Conservation (phyloP, 2,113 vertebrate species). For the Catagonus wagneri region DNA sequence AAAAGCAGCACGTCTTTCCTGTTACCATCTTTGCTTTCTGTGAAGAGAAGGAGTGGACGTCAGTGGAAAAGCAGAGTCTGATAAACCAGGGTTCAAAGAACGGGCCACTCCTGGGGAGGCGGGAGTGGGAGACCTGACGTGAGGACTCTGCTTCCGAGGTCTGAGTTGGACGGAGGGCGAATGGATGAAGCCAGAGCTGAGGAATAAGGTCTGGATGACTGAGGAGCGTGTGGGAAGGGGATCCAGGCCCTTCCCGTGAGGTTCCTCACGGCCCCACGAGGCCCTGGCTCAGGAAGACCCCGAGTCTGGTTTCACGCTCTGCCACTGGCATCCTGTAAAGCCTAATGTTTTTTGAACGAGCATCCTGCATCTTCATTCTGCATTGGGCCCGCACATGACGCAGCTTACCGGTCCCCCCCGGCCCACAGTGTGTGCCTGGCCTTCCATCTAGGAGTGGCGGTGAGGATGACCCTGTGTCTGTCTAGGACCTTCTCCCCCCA, state of each 20-base stretch:
- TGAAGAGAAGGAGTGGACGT: background rate
- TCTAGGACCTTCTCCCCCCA: background rate
- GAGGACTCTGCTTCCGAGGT: background rate
- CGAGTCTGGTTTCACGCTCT: background rate
- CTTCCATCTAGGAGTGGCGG: background rate
- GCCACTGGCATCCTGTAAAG: background rate
- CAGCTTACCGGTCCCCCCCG: background rate
- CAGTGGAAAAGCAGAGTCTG: background rate
- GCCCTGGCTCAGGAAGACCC: background rate
- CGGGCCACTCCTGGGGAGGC: background rate
- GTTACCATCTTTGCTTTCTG: background rate
- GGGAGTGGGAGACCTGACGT: background rate
- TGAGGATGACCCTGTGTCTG: conserved; percentile 26
- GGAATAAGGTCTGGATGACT: rapidly evolving
- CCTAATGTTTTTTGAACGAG: background rate
- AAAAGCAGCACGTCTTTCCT: background rate
- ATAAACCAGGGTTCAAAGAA: background rate
- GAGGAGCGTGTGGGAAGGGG: background rate
- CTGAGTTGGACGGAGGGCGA: background rate
- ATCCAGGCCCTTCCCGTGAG: rapidly evolving
- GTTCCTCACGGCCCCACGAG: rapidly evolving
- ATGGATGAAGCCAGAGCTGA: background rate
- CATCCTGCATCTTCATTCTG: background rate
- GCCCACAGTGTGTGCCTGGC: background rate
- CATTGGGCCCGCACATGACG: rapidly evolving